Evolutionary conservation across 2,888 invertebrate species (phyloP).

Genomic region (Cantharis rufa): DNA sequence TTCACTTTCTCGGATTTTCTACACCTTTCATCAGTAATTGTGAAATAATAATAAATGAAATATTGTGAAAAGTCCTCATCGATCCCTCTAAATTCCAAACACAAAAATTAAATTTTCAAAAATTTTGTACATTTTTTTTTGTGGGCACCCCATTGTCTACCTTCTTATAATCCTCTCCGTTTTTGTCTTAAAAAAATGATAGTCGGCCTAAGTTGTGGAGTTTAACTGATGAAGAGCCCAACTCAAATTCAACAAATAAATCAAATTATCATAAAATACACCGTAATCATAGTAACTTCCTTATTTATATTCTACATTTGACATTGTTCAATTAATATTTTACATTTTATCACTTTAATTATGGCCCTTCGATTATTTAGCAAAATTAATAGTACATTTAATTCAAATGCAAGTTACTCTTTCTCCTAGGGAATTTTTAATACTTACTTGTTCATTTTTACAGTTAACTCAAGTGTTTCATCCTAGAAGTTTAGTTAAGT

Average conservation of each 20-base stretch:
- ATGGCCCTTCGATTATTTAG: constrained; percentile 39
- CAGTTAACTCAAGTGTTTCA: neutral
- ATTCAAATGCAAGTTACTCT: constrained; percentile 33
- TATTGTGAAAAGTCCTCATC: too few relatives aligned
- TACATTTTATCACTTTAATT: constrained; percentile 7
- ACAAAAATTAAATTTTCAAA: too few relatives aligned
- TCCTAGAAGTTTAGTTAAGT: neutral
- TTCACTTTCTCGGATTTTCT: too few relatives aligned
- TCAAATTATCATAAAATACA: neutral
- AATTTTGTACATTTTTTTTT: too few relatives aligned
- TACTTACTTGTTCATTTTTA: neutral
- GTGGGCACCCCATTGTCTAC: too few relatives aligned
- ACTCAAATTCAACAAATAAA: neutral
- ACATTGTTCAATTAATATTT: constrained; percentile 24
- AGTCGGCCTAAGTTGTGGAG: too few relatives aligned
- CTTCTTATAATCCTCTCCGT: too few relatives aligned
- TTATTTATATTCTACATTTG: constrained; percentile 30
- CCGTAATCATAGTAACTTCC: constrained; percentile 19
- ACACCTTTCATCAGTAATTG: too few relatives aligned
- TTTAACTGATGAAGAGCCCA: neutral
- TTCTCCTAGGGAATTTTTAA: neutral
- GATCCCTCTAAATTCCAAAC: too few relatives aligned
- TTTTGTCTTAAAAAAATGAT: too few relatives aligned
- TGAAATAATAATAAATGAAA: too few relatives aligned
- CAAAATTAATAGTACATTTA: constrained; percentile 39